These are phyloP conservation scores for Prosopocoilus inquinatus DNA, from an alignment of 2,888 invertebrate species.

Conservation along the genomic window DNA sequence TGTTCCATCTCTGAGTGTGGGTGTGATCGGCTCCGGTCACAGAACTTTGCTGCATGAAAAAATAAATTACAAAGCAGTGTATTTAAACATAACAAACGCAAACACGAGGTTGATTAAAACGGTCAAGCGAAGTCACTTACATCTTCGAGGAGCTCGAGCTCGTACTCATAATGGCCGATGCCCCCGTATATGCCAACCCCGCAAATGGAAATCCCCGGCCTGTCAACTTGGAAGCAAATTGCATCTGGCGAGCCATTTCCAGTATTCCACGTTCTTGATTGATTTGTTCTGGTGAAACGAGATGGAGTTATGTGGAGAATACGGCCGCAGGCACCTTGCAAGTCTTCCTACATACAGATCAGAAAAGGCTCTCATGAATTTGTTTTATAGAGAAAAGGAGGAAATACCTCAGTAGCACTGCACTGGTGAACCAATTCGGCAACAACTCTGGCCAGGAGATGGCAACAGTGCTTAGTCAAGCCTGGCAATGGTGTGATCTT, in stretches of 20 bases:
- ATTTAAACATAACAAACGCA: too few relatives aligned
- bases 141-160: conserved; percentile 83
- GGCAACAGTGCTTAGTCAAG: conserved; percentile 62
- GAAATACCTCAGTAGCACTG: conserved; percentile 67
- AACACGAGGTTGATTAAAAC: too few relatives aligned
- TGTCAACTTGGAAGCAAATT: conserved; percentile 90
- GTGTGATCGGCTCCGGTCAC: conserved; percentile 54
- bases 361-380: not conserved
- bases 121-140: conserved; percentile 48
- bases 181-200: conserved; percentile 92
- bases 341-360: conserved; percentile 56
- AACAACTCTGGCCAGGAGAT: conserved; percentile 76
- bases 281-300: conserved; percentile 86
- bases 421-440: conserved; percentile 84
- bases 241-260: conserved; percentile 97
- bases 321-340: conserved; percentile 70
- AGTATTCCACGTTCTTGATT: conserved; percentile 92
- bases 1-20: conserved; percentile 82
- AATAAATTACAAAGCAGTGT: too few relatives aligned
- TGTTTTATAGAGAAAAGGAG: conserved; percentile 5
- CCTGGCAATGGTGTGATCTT: conserved; percentile 41
- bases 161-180: conserved; percentile 85
- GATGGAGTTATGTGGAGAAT: conserved; percentile 83
- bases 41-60: conserved; percentile 50
- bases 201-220: conserved; percentile 82